These are phyloP conservation scores for Micrasema longulum DNA, from an alignment of 1,140 invertebrate species.

Conservation along the genomic window DNA sequence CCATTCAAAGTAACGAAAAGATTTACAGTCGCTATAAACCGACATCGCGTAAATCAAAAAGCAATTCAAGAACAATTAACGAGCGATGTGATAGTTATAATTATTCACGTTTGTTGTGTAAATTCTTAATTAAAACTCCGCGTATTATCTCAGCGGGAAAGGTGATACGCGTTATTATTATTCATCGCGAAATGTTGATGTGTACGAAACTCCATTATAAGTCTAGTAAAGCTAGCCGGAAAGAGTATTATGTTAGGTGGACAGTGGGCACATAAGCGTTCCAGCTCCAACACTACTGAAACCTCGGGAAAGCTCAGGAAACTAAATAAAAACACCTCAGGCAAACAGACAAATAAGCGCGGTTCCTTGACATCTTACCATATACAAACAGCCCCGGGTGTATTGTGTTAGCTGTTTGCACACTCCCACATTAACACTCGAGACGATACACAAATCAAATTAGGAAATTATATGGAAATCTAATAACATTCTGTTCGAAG, in stretches of 20 bases:
- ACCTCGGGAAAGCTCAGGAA: not conserved
- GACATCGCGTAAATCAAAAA: constrained; percentile 23
- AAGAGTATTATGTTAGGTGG: not conserved
- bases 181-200: constrained; percentile 18
- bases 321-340: not conserved
- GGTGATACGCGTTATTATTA: constrained; percentile 31
- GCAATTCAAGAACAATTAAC: constrained; percentile 22
- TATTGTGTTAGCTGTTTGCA: not conserved
- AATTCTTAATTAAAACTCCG: constrained; percentile 38
- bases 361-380: not conserved
- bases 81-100: constrained; percentile 20
- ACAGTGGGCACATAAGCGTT: constrained; percentile 1
- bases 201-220: constrained; percentile 29
- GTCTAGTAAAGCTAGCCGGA: too few species aligned
- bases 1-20: not conserved
- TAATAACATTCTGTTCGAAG: constrained; percentile 1
- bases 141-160: constrained; percentile 17
- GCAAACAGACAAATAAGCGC: not conserved
- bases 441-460: constrained; percentile 18
- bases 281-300: too few species aligned
- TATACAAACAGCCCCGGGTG: constrained; percentile 4
- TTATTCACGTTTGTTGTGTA: constrained; percentile 18
- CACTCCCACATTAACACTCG: constrained; percentile 15
- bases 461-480: constrained; percentile 17
- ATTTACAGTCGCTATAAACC: constrained; percentile 8